Evolutionary conservation across 2,888 invertebrate species (phyloP).

Genomic region (Heliconius ismenius): DNA sequence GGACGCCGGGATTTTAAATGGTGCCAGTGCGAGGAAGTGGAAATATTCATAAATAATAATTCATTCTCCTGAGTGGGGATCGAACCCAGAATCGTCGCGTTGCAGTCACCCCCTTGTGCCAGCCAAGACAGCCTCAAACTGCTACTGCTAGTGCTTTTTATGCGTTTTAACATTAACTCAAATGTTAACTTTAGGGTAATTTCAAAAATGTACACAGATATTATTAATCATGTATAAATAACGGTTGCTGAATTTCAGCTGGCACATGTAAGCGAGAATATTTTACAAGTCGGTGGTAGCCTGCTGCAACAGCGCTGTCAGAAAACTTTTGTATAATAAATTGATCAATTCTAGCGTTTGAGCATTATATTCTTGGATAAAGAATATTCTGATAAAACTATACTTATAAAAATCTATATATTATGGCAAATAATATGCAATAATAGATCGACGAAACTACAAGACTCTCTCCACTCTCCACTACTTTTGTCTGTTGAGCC

Average conservation of each 20-base stretch:
- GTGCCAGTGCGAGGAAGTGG: too few relatives aligned
- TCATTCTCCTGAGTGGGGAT: too few relatives aligned
- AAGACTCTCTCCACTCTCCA: not conserved
- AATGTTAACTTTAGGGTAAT: too few relatives aligned
- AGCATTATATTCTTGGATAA: not conserved
- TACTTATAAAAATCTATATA: not conserved
- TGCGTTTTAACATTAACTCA: too few relatives aligned
- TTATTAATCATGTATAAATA: not conserved
- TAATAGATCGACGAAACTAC: not conserved
- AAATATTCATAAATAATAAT: too few relatives aligned
- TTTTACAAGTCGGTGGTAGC: not conserved
- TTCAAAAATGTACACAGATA: too few relatives aligned
- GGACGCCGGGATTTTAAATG: too few relatives aligned
- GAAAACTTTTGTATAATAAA: conserved; percentile 4
- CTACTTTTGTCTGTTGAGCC: not conserved
- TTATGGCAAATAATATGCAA: not conserved
- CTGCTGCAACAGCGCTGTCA: not conserved
- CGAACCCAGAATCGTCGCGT: too few relatives aligned
- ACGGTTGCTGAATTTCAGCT: not conserved
- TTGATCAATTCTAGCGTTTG: not conserved
- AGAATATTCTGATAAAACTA: not conserved
- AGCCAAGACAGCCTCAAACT: too few relatives aligned
- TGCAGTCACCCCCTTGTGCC: too few relatives aligned
- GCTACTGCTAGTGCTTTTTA: too few relatives aligned
- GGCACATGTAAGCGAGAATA: not conserved